Conservation (phyloP, 2,888 invertebrate genomes). For the Dryococelus australis region DNA sequence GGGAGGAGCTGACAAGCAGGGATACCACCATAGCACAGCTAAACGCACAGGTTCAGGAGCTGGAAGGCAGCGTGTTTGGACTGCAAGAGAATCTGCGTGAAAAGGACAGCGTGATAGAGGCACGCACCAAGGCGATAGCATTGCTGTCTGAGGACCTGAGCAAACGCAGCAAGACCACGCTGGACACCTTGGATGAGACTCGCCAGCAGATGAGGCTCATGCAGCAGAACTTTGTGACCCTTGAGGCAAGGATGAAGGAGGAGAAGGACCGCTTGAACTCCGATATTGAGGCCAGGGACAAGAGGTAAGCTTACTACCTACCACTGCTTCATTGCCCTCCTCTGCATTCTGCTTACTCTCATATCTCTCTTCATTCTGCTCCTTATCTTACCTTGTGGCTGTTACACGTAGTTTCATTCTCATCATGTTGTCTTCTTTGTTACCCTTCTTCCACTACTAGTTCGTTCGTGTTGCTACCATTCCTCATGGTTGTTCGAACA, state of each 20-base stretch:
- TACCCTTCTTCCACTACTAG: no score
- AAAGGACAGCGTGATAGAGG: constrained; percentile 83
- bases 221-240: constrained; percentile 77
- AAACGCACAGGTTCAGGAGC: constrained; percentile 71
- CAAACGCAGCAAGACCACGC: constrained; percentile 73
- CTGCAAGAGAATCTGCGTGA: constrained; percentile 82
- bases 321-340: neutral
- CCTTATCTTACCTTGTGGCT: no score
- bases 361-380: no score
- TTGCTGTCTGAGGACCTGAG: constrained; percentile 76
- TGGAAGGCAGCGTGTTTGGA: constrained; percentile 80
- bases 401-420: no score
- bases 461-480: no score
- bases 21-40: constrained; percentile 72
- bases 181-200: constrained; percentile 79
- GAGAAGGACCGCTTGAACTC: constrained; percentile 69
- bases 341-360: neutral
- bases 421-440: no score
- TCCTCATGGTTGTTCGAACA: no score
- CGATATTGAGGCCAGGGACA: constrained; percentile 65
- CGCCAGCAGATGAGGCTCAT: constrained; percentile 81
- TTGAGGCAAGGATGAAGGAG: constrained; percentile 75
- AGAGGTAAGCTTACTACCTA: constrained; percentile 52
- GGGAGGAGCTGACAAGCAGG: constrained; percentile 64
- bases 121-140: constrained; percentile 79